These are phyloP conservation scores for Rhynchophorus ferrugineus DNA, from an alignment of 1,140 invertebrate species.

Conservation along the genomic window DNA sequence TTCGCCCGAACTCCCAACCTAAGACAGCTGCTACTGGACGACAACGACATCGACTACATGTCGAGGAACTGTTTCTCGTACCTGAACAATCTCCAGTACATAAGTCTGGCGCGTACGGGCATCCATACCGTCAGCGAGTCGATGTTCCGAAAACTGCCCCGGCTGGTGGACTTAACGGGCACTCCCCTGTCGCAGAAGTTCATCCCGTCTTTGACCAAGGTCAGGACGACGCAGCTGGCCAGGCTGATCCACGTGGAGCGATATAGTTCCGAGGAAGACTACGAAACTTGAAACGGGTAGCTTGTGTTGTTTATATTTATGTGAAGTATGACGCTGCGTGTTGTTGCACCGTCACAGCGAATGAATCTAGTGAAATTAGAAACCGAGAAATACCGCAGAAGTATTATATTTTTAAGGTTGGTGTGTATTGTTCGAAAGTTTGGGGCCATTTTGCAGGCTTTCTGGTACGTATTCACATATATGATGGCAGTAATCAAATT, in stretches of 20 bases:
- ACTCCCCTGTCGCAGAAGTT: conserved; percentile 34
- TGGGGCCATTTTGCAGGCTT: no score
- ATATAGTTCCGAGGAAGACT: conserved; percentile 1
- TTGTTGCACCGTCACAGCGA: no score
- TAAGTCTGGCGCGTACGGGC: conserved; percentile 35
- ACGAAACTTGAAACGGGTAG: conserved; percentile 1
- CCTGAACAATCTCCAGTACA: conserved; percentile 32
- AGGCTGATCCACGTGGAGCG: conserved; percentile 27
- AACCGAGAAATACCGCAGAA: no score
- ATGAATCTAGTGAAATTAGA: no score
- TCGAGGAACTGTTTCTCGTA: conserved; percentile 31
- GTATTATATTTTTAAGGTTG: no score
- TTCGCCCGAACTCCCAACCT: conserved; percentile 34
- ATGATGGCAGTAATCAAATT: no score
- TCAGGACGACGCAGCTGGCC: conserved; percentile 26
- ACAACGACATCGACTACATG: conserved; percentile 30
- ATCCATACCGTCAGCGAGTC: conserved; percentile 29
- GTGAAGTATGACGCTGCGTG: no score
- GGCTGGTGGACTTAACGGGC: conserved; percentile 32
- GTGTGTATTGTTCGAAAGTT: no score
- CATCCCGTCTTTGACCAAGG: conserved; percentile 32
- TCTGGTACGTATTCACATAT: no score
- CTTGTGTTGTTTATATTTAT: no score
- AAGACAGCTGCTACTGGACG: conserved; percentile 29
- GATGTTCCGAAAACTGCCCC: conserved; percentile 34